These are phyloP conservation scores for Nettapus auritus DNA, from an alignment of 2,113 vertebrate genomes.

Conservation along the genomic window DNA sequence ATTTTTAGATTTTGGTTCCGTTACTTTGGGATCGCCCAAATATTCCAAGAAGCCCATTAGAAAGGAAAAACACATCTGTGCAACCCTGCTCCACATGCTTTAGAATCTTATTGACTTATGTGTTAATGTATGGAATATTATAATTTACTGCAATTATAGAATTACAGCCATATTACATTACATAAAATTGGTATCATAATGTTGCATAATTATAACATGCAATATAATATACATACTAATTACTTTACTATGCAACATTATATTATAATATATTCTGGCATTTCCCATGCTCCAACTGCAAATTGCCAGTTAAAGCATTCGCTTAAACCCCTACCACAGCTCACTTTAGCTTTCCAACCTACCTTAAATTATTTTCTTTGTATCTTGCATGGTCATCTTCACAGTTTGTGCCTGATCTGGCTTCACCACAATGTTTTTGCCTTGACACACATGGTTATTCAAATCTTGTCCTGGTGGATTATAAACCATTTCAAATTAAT, in stretches of 20 bases:
- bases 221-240: not conserved
- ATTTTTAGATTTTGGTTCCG: not conserved
- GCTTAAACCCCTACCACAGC: not conserved
- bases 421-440: not conserved
- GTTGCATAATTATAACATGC: constrained; percentile 3
- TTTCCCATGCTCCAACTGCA: not conserved
- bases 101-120: not conserved
- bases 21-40: not conserved
- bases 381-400: not conserved
- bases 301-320: not conserved
- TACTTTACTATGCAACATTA: not conserved
- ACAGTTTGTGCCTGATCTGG: not conserved
- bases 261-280: not conserved
- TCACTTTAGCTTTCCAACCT: not conserved
- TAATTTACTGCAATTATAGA: constrained; percentile 25
- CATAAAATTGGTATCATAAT: constrained; percentile 4
- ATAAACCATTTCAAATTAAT: not conserved
- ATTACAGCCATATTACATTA: constrained; percentile 30
- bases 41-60: not conserved
- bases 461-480: not conserved
- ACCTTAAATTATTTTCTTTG: not conserved
- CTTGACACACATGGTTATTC: not conserved
- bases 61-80: not conserved
- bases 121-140: not conserved
- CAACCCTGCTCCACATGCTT: not conserved